Evolutionary conservation across 2,888 invertebrate species (phyloP).

Genomic region (Acanthoscelides obtectus): DNA sequence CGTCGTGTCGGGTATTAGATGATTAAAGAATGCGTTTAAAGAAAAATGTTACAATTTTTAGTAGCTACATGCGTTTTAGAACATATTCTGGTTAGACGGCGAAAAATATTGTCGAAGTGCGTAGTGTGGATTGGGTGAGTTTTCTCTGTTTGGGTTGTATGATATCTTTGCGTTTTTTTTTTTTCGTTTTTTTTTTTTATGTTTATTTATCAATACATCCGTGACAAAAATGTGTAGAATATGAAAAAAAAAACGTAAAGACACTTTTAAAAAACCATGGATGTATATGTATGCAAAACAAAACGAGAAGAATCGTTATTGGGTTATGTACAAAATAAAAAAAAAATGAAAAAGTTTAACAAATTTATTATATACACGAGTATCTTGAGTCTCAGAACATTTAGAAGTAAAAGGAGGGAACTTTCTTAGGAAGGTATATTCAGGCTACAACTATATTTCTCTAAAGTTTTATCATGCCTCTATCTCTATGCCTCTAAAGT

Average conservation of each 20-base stretch:
- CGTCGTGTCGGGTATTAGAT: too few relatives aligned
- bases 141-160: neutral
- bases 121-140: neutral
- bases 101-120: neutral
- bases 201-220: too few relatives aligned
- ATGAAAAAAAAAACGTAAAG: neutral
- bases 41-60: too few relatives aligned
- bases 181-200: neutral
- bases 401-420: neutral
- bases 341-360: neutral
- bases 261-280: neutral
- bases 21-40: too few relatives aligned
- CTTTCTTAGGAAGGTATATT: neutral
- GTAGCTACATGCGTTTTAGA: too few relatives aligned
- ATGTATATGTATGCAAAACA: neutral
- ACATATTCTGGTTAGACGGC: neutral
- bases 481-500: neutral
- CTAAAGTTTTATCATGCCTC: neutral
- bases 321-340: neutral
- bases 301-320: neutral
- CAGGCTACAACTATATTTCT: neutral
- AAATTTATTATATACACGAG: neutral
- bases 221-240: too few relatives aligned
- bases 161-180: neutral
- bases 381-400: too few relatives aligned